Evolutionary conservation across 2,797 vertebrate genomes (phyloP).

Genomic region (Dryobates pubescens): DNA sequence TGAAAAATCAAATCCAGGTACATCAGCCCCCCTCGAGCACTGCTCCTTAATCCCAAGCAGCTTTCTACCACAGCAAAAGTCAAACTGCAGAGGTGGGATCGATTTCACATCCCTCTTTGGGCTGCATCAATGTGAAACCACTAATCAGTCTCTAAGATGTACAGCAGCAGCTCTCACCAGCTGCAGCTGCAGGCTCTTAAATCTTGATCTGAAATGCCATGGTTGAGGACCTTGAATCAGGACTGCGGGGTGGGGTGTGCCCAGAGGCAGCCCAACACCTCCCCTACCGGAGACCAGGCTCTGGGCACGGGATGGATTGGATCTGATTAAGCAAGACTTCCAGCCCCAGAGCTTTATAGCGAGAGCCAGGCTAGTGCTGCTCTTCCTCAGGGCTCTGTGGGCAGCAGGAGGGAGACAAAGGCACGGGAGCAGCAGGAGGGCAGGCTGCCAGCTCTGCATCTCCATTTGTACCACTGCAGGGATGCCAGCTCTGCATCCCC

Average conservation of each 20-base stretch:
- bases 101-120: not conserved
- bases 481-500: not conserved
- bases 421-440: not conserved
- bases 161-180: rapidly evolving
- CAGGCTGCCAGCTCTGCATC: not conserved
- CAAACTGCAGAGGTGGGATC: rapidly evolving
- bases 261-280: not conserved
- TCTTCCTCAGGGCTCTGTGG: not conserved
- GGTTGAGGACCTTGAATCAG: no score
- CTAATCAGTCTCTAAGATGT: rapidly evolving
- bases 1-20: slow-evolving; percentile 14
- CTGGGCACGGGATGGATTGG: rapidly evolving
- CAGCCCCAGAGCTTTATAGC: rapidly evolving
- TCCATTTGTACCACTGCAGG: rapidly evolving
- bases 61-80: not conserved
- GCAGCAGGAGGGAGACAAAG: rapidly evolving
- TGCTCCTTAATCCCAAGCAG: not conserved
- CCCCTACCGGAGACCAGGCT: not conserved
- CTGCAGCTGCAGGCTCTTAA: no score
- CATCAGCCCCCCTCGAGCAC: not conserved
- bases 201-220: no score
- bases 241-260: rapidly evolving
- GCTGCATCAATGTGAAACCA: not conserved
- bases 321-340: not conserved
- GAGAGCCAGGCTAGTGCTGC: not conserved